Conservation (phyloP, 2,113 vertebrate species). For the Nyctibius bracteatus region DNA sequence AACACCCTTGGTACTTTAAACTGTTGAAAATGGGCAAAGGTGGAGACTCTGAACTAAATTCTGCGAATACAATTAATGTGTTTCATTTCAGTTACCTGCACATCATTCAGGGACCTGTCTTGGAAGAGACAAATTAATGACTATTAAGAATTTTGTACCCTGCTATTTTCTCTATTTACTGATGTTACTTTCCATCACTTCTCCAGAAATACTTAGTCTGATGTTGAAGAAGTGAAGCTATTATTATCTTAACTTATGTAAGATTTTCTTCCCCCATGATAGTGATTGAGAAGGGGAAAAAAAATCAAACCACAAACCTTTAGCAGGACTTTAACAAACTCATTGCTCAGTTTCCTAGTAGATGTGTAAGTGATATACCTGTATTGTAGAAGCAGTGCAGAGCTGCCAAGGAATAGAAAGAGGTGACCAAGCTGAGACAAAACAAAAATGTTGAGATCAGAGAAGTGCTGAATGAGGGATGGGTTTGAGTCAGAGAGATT, state of each 20-base stretch:
- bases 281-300: neutral
- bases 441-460: neutral
- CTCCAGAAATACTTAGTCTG: conserved; percentile 32
- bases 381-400: neutral
- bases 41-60: neutral
- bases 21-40: neutral
- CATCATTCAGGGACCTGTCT: conserved; percentile 22
- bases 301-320: neutral
- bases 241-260: conserved; percentile 47
- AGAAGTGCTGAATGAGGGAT: neutral
- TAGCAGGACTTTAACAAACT: neutral
- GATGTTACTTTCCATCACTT: neutral
- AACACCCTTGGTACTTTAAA: neutral
- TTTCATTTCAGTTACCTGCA: neutral
- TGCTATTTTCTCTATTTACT: conserved; percentile 50
- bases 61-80: neutral
- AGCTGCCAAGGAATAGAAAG: neutral
- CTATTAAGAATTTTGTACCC: conserved; percentile 28
- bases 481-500: neutral
- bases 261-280: neutral
- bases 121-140: conserved; percentile 40
- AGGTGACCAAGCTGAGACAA: neutral
- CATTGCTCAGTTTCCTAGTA: neutral
- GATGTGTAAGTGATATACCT: neutral
- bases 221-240: conserved; percentile 10